Percentiles rank a stretch among this genome's conserved stretches.
phyloP scores from a whole-genome alignment of 2,797 vertebrate genomes.

The Sphaeramia orbicularis region DNA sequence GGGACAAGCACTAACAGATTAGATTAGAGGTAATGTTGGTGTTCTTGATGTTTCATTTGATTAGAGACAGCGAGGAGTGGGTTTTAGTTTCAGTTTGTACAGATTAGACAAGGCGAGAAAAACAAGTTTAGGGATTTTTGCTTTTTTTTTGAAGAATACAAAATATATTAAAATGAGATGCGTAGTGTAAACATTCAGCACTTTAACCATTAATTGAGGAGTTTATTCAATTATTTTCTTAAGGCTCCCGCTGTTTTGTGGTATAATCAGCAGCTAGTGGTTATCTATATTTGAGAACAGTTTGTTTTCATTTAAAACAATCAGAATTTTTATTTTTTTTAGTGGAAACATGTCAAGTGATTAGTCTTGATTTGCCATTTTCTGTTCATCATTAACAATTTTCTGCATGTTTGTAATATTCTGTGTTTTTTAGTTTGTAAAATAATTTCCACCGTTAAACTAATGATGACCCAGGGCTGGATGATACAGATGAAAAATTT shows the following conservation, averaged over 20 bases:
- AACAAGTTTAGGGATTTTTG: background rate
- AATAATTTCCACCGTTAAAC: no score
- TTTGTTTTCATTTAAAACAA: no score
- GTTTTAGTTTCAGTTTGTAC: background rate
- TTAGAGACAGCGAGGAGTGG: background rate
- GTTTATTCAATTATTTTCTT: background rate
- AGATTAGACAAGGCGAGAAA: conserved; percentile 9
- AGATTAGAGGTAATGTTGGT: conserved; percentile 44
- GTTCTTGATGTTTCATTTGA: conserved; percentile 25
- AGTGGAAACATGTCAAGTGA: no score
- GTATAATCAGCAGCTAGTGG: no score
- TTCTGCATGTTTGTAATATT: no score
- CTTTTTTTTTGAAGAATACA: background rate
- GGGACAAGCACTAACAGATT: conserved; percentile 40
- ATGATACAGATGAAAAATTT: no score
- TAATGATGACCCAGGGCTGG: no score
- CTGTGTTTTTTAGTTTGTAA: no score
- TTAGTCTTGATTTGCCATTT: no score
- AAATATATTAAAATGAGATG: background rate
- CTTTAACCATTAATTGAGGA: background rate
- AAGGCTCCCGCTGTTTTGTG: background rate
- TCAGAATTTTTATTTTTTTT: no score
- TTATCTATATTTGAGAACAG: background rate
- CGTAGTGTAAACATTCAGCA: background rate
- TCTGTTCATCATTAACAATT: no score